Conservation (phyloP, 2,113 vertebrate genomes). For the Neopipo cinnamomea region DNA sequence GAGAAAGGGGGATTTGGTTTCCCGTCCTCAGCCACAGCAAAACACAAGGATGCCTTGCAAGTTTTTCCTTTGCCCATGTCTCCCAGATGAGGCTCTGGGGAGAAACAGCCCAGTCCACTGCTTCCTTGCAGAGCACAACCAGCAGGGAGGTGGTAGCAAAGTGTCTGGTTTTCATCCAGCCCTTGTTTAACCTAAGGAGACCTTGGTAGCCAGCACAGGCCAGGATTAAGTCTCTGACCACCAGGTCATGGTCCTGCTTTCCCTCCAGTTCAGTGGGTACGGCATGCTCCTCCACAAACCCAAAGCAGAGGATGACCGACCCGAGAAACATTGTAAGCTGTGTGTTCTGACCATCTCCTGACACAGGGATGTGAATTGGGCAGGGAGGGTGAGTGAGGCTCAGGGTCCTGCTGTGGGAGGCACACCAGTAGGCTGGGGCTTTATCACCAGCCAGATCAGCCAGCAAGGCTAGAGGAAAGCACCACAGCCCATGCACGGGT, state of each 20-base stretch:
- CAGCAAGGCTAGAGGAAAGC: background rate
- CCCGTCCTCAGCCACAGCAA: background rate
- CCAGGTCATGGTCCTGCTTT: background rate
- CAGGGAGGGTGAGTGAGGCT: background rate
- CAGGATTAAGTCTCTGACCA: background rate
- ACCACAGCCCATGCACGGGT: rapidly evolving
- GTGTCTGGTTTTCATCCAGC: background rate
- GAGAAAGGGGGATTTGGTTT: background rate
- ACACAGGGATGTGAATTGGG: rapidly evolving
- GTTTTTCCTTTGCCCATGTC: background rate
- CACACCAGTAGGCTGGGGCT: background rate
- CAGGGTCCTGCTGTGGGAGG: background rate
- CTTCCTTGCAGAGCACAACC: background rate
- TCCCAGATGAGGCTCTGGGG: background rate
- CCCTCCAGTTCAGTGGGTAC: background rate
- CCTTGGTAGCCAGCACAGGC: background rate
- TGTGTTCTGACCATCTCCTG: background rate
- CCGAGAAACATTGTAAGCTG: background rate
- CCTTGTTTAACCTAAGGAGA: background rate
- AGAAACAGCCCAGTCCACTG: background rate
- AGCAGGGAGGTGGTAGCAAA: background rate
- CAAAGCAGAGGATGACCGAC: background rate
- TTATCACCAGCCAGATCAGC: background rate
- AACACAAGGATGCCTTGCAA: background rate
- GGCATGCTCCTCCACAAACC: background rate